Evolutionary conservation across 1,140 invertebrate species (phyloP).

Genomic region (Polyergus mexicanus): DNA sequence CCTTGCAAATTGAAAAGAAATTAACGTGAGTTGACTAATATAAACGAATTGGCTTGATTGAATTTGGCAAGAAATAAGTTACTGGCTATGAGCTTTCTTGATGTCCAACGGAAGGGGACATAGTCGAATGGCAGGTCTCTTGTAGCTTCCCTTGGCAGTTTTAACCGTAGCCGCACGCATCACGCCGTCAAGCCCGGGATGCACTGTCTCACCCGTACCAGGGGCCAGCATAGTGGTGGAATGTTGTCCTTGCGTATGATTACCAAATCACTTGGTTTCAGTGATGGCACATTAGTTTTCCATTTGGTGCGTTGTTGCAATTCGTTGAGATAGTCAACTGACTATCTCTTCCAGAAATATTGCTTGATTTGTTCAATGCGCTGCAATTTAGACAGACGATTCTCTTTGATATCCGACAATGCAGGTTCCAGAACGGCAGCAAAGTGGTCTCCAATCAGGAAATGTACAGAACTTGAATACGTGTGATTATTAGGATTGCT

Average conservation of each 20-base stretch:
- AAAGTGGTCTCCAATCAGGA: background rate
- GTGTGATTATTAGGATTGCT: conserved; percentile 70
- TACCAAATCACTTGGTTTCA: conserved; percentile 39
- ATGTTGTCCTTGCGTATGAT: conserved; percentile 56
- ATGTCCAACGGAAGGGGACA: too few species aligned
- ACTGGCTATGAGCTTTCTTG: too few species aligned
- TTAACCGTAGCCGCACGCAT: background rate
- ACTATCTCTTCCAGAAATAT: conserved; percentile 77
- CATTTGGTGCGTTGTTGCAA: conserved; percentile 73
- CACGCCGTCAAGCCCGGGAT: background rate
- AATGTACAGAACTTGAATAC: conserved; percentile 71
- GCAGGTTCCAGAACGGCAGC: conserved; percentile 33
- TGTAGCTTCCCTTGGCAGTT: too few species aligned
- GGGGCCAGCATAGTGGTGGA: conserved; percentile 13
- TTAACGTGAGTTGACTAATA: too few species aligned
- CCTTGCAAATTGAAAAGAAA: too few species aligned
- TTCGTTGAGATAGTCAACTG: conserved; percentile 70
- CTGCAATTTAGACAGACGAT: background rate
- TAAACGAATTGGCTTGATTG: too few species aligned
- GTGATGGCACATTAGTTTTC: background rate
- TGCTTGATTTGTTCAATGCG: conserved; percentile 6
- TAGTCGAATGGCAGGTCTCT: too few species aligned
- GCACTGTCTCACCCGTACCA: conserved; percentile 24
- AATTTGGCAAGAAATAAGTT: too few species aligned
- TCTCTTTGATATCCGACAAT: background rate